Conservation (phyloP, 2,888 invertebrate species). For the Tipula confusa region DNA sequence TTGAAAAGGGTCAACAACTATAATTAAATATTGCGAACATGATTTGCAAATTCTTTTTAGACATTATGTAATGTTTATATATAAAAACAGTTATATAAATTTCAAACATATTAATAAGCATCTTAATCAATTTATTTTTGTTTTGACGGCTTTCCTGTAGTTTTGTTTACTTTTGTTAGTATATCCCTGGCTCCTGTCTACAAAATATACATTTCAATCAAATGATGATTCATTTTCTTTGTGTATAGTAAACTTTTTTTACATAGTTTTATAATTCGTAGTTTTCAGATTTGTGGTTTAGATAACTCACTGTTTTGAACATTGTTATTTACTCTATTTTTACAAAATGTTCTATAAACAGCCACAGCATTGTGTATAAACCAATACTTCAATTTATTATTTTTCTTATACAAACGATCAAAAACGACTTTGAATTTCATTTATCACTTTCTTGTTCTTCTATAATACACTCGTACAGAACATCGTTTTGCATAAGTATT, state of each 20-base stretch:
- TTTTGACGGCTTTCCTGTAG: neutral
- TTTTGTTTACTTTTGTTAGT: too few species aligned
- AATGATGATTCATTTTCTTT: neutral
- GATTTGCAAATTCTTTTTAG: neutral
- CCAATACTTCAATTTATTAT: too few species aligned
- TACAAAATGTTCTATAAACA: neutral
- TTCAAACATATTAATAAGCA: too few species aligned
- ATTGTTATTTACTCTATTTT: neutral
- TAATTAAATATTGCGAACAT: neutral
- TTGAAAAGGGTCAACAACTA: neutral
- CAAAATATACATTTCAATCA: neutral
- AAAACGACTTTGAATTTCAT: neutral
- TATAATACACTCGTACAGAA: neutral
- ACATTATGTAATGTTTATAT: neutral
- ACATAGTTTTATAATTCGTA: neutral
- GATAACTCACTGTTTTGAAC: neutral
- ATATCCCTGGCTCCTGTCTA: neutral
- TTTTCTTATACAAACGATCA: neutral
- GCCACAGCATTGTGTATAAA: too few species aligned
- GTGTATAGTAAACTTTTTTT: neutral
- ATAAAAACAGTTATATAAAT: too few species aligned
- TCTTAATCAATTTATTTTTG: neutral
- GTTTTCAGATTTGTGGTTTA: neutral
- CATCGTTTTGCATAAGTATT: neutral
- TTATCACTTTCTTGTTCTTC: neutral